Evolutionary conservation across 2,797 vertebrate genomes (phyloP), one percentile per base, ranked within the genome.

Genomic region (Microchirus variegatus): DNA sequence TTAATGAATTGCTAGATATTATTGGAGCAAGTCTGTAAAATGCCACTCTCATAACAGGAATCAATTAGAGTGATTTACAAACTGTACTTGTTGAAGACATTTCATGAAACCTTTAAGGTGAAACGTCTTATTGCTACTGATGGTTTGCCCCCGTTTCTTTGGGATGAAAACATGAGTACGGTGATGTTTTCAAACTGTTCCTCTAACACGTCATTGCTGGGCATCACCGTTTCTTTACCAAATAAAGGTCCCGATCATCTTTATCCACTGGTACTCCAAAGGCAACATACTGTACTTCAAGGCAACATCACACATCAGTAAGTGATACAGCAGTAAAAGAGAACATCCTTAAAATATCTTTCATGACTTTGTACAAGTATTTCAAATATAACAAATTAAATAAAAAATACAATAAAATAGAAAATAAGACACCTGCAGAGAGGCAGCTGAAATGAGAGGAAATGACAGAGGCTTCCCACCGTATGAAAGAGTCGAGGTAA

Each of bases 381-480:
- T 54, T 80, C 60, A 64, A 69, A 84, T 65, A 53, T 22, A 80
- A 52, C 56, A 51, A 53, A 77, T 81, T 78, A 89, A 85, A 90
- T 86, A 84, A 83, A 84, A 83, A 87, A 86, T 76, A 87, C 76
- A 88, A 16, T 31, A 31, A 31, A 31, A 31, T 31, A 31, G 7
- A 80, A 66, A 4, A 53, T 67, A n/a, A 80, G 18, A 83, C 31
- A 62, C 54, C 49, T 63, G 63, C 63, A 75, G 55, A 47, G 40
- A 75, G 71, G 70, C 47, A 52, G 59, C 62, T 74, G 36, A 73
- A 72, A 86, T 85, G 69, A 66, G 73, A 81, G 63, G 53, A 68
- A 80, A 81, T 65, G 50, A 73, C 37, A 69, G 67, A 84, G 75
- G 17, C 56, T 60, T 64, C 3, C 89, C 90, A 90, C 85, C 36